Evolutionary conservation across 2,888 invertebrate genomes (phyloP), one percentile per base, ranked within the genome.

Genomic region (Cheilosia grossa): DNA sequence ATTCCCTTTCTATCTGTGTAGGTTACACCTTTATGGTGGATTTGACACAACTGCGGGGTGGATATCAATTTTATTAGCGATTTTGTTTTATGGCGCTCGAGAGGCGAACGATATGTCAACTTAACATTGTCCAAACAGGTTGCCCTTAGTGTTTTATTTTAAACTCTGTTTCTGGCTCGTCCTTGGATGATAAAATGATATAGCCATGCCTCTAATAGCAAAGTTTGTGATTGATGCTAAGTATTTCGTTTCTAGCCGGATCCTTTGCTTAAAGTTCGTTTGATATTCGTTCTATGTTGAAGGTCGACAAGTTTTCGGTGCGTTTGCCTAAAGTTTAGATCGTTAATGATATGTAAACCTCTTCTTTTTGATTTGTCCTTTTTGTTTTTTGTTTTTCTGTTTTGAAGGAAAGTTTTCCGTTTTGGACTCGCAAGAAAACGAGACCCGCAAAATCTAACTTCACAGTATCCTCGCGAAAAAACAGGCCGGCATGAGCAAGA

Each of bases 281-380:
- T 42, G 15, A 9, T 5, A n/a, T 27, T 10, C 5, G 4, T 27
- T n/a, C 9, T 33, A 7, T 64, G 37, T 21, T 19, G 51, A 67
- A 64, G 17, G 56, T 63, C 56, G 10, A 40, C 30, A 67, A 59
- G 21, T 73, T 78, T 72, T 61, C 49, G 21, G 53, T 63, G 56
- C 69, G 70, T 83, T 83, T 66, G 69, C 70, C 59, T 67, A 66
- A 85, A 85, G 66, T 80, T 85, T 54, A 56, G 64, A 72, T 72
- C 64, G 33, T 81, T 85, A 85, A 85, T 85, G 80, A 85, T 85
- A 80, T 85, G 85, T 85, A 85, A 85, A 85, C 80, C 69, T 85
- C 47, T 75, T 69, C 63, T 33, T 17, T 44, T 17, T 40, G n/a
- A n/a, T 44, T 37, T 27, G 27, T 24, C 17, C 21, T 33, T 53